Percentiles rank a stretch among this genome's conserved stretches.
Evolutionary conservation across 2,888 invertebrate genomes (phyloP).

Genomic region (Lathronympha strigana): DNA sequence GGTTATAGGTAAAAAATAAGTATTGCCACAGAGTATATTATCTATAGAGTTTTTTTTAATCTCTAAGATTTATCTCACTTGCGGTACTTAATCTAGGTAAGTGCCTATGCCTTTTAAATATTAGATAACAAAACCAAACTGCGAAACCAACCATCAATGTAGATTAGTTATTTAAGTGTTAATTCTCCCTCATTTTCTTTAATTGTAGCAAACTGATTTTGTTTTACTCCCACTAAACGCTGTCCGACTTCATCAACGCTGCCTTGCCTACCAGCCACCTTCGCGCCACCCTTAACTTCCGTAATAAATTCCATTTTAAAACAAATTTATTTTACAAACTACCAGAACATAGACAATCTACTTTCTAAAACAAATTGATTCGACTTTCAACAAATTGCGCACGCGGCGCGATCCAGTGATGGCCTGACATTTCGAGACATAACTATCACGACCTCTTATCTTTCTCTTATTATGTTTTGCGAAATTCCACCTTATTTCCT

Average conservation of each 20-base stretch:
- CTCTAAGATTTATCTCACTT: too few relatives aligned
- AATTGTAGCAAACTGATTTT: too few relatives aligned
- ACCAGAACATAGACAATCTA: slow-evolving; percentile 63
- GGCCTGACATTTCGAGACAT: slow-evolving; percentile 62
- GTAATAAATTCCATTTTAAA: slow-evolving; percentile 41
- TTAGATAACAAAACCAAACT: too few relatives aligned
- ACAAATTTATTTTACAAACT: slow-evolving; percentile 59
- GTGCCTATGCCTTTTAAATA: too few relatives aligned
- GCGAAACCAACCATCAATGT: too few relatives aligned
- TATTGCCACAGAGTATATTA: too few relatives aligned
- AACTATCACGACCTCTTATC: slow-evolving; percentile 48
- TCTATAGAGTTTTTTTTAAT: too few relatives aligned
- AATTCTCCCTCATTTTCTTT: too few relatives aligned
- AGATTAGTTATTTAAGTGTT: too few relatives aligned
- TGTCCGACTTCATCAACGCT: background rate
- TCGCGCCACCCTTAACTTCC: background rate
- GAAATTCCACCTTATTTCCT: background rate
- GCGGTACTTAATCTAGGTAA: too few relatives aligned
- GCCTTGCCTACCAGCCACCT: background rate
- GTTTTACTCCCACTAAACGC: too few relatives aligned
- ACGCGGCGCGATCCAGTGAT: slow-evolving; percentile 54
- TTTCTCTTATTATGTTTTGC: background rate
- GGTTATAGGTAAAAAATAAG: too few relatives aligned
- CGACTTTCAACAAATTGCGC: slow-evolving; percentile 78
- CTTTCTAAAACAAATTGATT: slow-evolving; percentile 82